phyloP scores from a whole-genome alignment of 2,113 vertebrate species.

The Syngnathus typhle region DNA sequence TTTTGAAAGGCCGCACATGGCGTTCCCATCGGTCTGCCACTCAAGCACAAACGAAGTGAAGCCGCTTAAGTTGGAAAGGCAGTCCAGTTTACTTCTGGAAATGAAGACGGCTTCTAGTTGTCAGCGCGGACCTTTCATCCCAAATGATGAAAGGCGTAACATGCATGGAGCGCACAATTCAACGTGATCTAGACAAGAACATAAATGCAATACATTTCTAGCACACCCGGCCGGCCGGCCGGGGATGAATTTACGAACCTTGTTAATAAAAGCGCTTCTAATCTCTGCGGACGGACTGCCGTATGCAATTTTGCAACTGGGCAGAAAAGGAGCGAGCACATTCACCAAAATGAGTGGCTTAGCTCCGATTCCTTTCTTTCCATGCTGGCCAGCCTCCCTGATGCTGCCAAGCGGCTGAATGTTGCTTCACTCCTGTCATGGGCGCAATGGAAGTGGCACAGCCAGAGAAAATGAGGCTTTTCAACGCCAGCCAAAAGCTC shows the following conservation, averaged over 20 bases:
- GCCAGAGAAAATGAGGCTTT: slow-evolving; percentile 45
- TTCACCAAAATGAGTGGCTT: slow-evolving; percentile 47
- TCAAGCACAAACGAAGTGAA: slow-evolving; percentile 7
- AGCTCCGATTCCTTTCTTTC: slow-evolving; percentile 48
- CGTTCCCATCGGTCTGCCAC: slow-evolving; percentile 1
- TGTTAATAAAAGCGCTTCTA: slow-evolving; percentile 20
- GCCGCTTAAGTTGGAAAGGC: slow-evolving; percentile 1
- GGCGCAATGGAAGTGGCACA: slow-evolving; percentile 43
- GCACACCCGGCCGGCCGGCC: slow-evolving; percentile 13
- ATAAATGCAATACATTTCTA: slow-evolving; percentile 17
- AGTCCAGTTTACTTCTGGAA: neutral
- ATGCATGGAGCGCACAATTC: neutral
- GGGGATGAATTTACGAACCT: slow-evolving; percentile 39
- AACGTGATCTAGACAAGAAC: neutral
- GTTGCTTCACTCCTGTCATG: slow-evolving; percentile 62
- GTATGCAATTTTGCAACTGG: slow-evolving; percentile 32
- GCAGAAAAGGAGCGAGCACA: slow-evolving; percentile 61
- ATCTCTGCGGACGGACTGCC: slow-evolving; percentile 28
- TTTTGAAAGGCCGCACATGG: slow-evolving; percentile 1
- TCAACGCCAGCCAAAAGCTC: slow-evolving; percentile 56
- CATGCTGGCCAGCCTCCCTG: slow-evolving; percentile 32
- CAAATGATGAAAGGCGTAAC: neutral
- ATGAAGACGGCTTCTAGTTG: neutral
- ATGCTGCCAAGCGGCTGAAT: slow-evolving; percentile 62
- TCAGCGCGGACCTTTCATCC: neutral